Conservation (phyloP, 1,140 invertebrate genomes). For the Lineus longissimus region DNA sequence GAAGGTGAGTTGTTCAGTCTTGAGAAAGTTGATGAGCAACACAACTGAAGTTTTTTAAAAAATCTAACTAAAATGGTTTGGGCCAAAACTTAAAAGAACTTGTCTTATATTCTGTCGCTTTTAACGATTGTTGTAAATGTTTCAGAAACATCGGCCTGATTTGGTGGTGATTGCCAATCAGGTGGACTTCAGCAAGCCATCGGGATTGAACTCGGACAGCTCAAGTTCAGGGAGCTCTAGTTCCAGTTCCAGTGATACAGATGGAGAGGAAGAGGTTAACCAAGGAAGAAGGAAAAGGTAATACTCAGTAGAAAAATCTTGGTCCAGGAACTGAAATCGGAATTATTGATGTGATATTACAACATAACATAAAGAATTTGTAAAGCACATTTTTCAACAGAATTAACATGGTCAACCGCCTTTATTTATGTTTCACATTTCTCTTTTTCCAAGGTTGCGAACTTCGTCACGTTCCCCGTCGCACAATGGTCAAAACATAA, state of each 20-base stretch:
- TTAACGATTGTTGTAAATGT: neutral
- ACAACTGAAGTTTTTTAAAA: neutral
- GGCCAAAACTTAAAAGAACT: neutral
- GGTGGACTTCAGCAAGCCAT: conserved; percentile 80
- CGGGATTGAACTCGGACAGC: conserved; percentile 90
- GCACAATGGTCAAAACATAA: no score
- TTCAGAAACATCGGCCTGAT: conserved; percentile 71
- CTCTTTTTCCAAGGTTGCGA: no score
- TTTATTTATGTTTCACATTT: no score
- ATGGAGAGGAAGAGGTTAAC: conserved; percentile 32
- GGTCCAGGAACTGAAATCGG: no score
- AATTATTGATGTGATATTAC: no score
- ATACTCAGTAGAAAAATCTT: no score
- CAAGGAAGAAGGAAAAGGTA: neutral
- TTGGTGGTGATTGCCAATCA: conserved; percentile 77
- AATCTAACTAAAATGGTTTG: neutral
- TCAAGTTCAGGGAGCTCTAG: conserved; percentile 86
- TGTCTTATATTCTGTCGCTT: neutral
- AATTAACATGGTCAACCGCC: no score
- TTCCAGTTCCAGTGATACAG: conserved; percentile 60
- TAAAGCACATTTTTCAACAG: no score
- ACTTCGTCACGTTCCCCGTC: no score
- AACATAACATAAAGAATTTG: no score
- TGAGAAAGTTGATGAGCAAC: neutral
- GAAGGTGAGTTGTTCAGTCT: conserved; percentile 52